These are phyloP conservation scores for Pachyrhynchus sulphureomaculatus DNA, from an alignment of 1,140 invertebrate genomes.

Conservation along the genomic window DNA sequence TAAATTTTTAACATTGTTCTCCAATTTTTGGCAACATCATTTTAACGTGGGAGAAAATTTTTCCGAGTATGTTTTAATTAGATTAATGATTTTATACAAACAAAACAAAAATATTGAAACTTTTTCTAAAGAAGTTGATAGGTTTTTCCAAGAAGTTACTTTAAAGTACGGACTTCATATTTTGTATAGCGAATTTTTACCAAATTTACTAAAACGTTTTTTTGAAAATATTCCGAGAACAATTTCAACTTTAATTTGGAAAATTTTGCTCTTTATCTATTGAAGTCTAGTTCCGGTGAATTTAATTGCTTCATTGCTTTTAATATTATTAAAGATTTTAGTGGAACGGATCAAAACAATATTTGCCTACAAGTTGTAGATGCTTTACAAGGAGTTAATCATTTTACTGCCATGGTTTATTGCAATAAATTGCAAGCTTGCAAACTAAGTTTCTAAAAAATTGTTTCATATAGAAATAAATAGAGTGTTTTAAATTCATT, in stretches of 20 bases:
- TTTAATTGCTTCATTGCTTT: slow-evolving; percentile 5
- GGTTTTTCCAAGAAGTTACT: background rate
- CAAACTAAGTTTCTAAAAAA: no score
- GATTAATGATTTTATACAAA: background rate
- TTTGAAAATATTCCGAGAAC: background rate
- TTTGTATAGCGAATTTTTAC: background rate
- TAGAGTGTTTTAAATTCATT: no score
- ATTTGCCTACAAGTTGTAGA: no score
- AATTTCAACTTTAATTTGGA: background rate
- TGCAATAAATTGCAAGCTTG: no score
- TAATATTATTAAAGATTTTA: background rate
- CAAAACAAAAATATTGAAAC: background rate
- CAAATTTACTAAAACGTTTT: background rate
- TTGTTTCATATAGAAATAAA: no score
- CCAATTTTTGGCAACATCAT: slow-evolving; percentile 6
- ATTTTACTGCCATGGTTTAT: no score
- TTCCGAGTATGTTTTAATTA: background rate
- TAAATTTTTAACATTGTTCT: background rate
- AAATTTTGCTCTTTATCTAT: background rate
- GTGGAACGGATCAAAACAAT: background rate
- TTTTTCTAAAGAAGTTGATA: background rate
- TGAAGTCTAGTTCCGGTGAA: background rate
- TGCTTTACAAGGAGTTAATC: no score
- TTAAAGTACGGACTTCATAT: background rate
- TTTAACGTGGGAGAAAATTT: slow-evolving; percentile 9